Base-by-base conservation (phyloP, 2,888 invertebrate species). In the Cheilosia variabilis region DNA sequence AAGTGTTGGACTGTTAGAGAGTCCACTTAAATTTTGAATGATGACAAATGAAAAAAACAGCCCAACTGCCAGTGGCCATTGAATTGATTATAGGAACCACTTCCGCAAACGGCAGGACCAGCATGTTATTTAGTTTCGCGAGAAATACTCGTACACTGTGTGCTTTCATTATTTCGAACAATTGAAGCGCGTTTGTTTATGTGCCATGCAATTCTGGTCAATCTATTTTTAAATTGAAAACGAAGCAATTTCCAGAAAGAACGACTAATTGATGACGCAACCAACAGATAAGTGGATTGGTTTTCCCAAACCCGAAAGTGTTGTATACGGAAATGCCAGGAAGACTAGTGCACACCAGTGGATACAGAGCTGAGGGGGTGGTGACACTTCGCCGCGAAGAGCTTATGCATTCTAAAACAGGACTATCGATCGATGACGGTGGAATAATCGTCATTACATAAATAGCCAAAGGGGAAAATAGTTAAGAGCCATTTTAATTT, bases 371-470 rank as follows among this genome's bases (percentile, higher is more conserved):
- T 10, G 7, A 3, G 2, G 24, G 17, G 22, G 22, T 27, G 52
- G 13, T 22, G 15, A 22, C 13, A 47, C 3, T 24, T 6, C 9
- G 22, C 43, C 65, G 79, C 71, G 63, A 65, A 52, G 57, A 52
- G 52, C 37, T 72, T 52, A 60, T 79, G 72, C 24, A 79, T 79
- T 79, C 72, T 79, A 72, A 63, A 79, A 15, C 50, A 65, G 24
- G 50, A 27, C 72, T 34, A 79, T 79, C 10, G 79, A 72, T 72
- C 10, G 3, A 43, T 50, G 34, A 57, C 22, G 52, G 19, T 19
- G 47, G 47, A 47, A 19, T 27, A 0, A 9, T 27, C 27, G 4
- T 27, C 27, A 27, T 27, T 27, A 27, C 0, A 27, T 6, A 27
- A 27, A 27, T 31, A 31, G 31, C 2, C 31, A 9, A 31, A 9